These are phyloP conservation scores for Aramus guarauna DNA, from an alignment of 2,113 vertebrate species.

Conservation along the genomic window DNA sequence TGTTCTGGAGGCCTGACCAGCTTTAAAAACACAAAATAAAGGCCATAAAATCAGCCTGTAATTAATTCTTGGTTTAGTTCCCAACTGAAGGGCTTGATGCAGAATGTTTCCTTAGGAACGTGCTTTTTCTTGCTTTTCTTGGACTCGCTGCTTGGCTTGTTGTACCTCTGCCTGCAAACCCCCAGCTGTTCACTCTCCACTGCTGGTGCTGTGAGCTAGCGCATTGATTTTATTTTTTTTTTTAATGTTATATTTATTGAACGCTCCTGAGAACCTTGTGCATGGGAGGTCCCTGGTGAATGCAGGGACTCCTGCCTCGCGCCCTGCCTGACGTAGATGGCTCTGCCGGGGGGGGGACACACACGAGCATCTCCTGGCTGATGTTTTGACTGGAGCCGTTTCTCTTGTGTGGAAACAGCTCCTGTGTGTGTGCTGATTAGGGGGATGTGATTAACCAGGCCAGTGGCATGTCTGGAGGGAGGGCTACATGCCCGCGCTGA, in stretches of 20 bases:
- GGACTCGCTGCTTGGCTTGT: not conserved
- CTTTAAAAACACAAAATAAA: not conserved
- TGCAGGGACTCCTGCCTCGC: not conserved
- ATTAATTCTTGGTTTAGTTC: not conserved
- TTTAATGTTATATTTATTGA: not conserved
- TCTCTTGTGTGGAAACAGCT: not conserved
- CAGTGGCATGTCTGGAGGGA: not conserved
- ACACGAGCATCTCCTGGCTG: not conserved
- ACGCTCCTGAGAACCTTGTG: not conserved
- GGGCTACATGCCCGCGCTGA: no score
- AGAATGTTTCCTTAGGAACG: constrained; percentile 41
- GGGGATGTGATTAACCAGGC: not conserved
- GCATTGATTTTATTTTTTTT: not conserved
- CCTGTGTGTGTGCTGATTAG: fast-evolving
- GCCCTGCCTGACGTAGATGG: not conserved
- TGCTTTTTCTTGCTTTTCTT: not conserved
- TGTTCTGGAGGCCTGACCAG: not conserved
- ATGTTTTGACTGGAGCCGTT: not conserved
- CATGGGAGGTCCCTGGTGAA: not conserved
- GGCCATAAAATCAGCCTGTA: not conserved
- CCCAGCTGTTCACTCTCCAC: not conserved
- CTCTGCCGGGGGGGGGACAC: not conserved
- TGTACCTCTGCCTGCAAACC: not conserved
- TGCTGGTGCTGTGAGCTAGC: not conserved
- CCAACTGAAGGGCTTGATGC: not conserved